phyloP scores from a whole-genome alignment of 2,797 vertebrate species.

The Mycteria americana region DNA sequence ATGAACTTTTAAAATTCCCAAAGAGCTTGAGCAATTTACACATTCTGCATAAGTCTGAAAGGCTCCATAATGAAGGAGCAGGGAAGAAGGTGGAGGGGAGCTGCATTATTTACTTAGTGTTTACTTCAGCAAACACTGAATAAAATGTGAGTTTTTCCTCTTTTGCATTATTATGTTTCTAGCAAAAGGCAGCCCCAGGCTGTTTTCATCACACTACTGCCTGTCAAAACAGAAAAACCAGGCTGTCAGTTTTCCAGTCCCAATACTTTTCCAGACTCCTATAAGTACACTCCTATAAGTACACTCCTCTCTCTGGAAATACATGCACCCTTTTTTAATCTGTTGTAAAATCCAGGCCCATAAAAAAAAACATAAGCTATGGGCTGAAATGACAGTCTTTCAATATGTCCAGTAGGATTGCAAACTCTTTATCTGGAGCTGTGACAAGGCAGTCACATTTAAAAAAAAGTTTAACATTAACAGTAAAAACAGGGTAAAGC shows the following conservation, averaged over 20 bases:
- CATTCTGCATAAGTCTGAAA: neutral
- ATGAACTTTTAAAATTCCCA: neutral
- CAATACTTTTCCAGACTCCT: neutral
- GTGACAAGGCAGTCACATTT: neutral
- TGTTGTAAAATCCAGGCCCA: neutral
- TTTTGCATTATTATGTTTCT: neutral
- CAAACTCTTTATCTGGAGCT: neutral
- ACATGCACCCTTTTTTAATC: neutral
- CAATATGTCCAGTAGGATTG: accelerated
- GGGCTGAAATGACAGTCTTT: neutral
- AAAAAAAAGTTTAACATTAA: neutral
- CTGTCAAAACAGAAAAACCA: neutral
- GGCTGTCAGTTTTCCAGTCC: neutral
- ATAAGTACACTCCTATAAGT: neutral
- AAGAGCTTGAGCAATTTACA: neutral
- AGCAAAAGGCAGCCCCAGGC: neutral
- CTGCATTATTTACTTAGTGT: neutral
- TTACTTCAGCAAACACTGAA: neutral
- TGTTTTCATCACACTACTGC: neutral
- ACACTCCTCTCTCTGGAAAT: neutral
- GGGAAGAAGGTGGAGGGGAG: neutral
- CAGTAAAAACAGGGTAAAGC: neutral
- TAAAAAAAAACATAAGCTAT: neutral
- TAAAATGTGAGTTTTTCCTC: neutral
- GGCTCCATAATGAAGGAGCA: neutral